Base-by-base conservation (phyloP, 1,140 invertebrate genomes). In the Saxidomus purpurata region DNA sequence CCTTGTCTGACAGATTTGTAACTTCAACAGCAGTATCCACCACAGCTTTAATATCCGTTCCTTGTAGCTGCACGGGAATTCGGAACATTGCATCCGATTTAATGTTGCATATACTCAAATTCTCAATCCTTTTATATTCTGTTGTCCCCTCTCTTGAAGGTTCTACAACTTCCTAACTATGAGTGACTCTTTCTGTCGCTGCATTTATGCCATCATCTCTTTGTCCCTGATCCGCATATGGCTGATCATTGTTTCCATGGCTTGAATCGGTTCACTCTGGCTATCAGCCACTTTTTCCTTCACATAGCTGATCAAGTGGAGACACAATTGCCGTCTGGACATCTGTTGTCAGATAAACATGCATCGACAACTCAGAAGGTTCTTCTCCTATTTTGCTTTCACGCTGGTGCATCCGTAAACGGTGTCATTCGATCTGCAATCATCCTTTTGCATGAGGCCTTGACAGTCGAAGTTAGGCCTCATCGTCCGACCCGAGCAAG, bases 11-110 rank as follows among this genome's bases (percentile, higher is more conserved):
- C 9, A 76, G 8, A 2, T 40, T 17, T 17, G 34, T 76, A 9
- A 76, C 71, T 28, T 76, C 71, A 40, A 36, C 71, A 40, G 71
- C 71, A 22, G 71, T 76, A 49, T 76, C 71, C 43, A 76, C 43
- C 17, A 76, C 71, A 40, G 71, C 71, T 19, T 40, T 49, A 19
- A 76, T 40, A 1, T 40, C 19, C 1, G 40, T 49, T 6, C 71
- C 22, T 9, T 76, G 71, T 19, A 76, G 38, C 19, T 40, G 43
- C n/a, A 40, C 43, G 17, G 8, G 8, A 40, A 76, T 76, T 25
- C 71, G 38, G 71, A 43, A 76, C 34, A 76, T 76, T 1, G 71
- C 38, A 8, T 76, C 71, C n/a, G 71, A 76, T 43, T 28, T 40
- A 22, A 43, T 38, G 6, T 25, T 40, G 19, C 71, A 2, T 43